Conservation (phyloP, 2,888 invertebrate species). For the Neuroscelio doddi region DNA sequence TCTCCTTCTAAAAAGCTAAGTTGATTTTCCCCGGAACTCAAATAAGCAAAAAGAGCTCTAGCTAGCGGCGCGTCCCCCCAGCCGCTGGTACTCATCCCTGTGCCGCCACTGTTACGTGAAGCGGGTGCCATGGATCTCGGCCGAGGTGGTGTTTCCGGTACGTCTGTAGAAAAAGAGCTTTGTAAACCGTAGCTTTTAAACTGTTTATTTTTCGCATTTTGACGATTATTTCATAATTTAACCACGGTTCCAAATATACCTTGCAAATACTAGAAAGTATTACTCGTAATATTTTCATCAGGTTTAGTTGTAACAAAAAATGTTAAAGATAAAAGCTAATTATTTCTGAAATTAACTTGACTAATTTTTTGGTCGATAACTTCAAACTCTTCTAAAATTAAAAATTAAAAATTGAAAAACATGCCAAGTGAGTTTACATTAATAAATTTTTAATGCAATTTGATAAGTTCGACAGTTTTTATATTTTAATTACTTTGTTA, state of each 20-base stretch:
- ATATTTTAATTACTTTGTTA: no score
- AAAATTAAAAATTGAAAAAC: no score
- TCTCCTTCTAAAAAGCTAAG: slow-evolving; percentile 94
- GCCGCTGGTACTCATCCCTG: slow-evolving; percentile 55
- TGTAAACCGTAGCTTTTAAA: not conserved
- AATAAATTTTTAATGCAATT: no score
- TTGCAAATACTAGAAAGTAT: no score
- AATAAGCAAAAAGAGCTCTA: slow-evolving; percentile 90
- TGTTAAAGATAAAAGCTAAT: no score
- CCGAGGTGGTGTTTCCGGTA: slow-evolving; percentile 73
- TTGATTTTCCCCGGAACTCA: slow-evolving; percentile 91
- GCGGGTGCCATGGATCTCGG: slow-evolving; percentile 78
- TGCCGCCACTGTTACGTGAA: slow-evolving; percentile 64
- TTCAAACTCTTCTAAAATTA: no score
- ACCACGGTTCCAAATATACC: not conserved
- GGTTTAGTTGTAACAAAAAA: no score
- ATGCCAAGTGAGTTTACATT: no score
- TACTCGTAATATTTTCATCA: no score
- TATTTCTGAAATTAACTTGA: no score
- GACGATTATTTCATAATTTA: not conserved
- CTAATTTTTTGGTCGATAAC: no score
- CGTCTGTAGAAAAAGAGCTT: slow-evolving; percentile 57
- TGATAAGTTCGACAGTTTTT: no score
- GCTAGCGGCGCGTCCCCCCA: slow-evolving; percentile 85
- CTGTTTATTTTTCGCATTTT: slow-evolving; percentile 10